Evolutionary conservation across 2,797 vertebrate species (phyloP).

Genomic region (Circus cinereus): DNA sequence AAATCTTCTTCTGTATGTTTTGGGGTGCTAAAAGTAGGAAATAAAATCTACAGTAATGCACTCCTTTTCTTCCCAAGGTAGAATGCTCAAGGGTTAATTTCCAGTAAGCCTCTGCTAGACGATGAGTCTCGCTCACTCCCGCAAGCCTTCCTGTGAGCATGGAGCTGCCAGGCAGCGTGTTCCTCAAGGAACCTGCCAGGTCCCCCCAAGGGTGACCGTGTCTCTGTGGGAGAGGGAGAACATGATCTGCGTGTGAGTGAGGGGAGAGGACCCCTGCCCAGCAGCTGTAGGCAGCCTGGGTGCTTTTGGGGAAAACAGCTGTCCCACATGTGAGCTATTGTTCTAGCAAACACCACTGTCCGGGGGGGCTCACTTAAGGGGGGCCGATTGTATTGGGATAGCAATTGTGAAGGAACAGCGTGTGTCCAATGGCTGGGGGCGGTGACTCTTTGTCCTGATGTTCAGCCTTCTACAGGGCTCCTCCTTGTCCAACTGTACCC

Average conservation of each 20-base stretch:
- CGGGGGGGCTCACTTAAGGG: neutral
- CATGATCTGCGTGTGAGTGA: neutral
- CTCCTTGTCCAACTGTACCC: neutral
- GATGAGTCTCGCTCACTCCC: accelerated
- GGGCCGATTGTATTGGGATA: neutral
- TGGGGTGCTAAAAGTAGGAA: neutral
- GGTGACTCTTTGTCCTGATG: slow-evolving; percentile 7
- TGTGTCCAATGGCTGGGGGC: neutral
- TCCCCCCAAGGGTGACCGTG: neutral
- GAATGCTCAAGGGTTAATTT: neutral
- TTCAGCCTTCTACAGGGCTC: neutral
- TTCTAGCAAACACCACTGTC: neutral
- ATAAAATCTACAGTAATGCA: neutral
- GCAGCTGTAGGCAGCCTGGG: neutral
- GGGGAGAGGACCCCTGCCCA: neutral
- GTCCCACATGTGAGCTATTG: slow-evolving; percentile 50
- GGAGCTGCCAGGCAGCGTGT: neutral
- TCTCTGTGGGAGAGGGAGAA: neutral
- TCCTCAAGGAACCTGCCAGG: neutral
- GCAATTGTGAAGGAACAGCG: slow-evolving; percentile 35
- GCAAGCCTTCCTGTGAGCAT: neutral
- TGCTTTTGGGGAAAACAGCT: slow-evolving; percentile 10
- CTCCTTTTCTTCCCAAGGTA: neutral
- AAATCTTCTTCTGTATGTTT: neutral
- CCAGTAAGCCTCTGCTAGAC: neutral